Percentiles rank a stretch among this genome's conserved stretches.
These are phyloP conservation scores for Anseranas semipalmata DNA, from an alignment of 2,113 vertebrate species.

Conservation along the genomic window DNA sequence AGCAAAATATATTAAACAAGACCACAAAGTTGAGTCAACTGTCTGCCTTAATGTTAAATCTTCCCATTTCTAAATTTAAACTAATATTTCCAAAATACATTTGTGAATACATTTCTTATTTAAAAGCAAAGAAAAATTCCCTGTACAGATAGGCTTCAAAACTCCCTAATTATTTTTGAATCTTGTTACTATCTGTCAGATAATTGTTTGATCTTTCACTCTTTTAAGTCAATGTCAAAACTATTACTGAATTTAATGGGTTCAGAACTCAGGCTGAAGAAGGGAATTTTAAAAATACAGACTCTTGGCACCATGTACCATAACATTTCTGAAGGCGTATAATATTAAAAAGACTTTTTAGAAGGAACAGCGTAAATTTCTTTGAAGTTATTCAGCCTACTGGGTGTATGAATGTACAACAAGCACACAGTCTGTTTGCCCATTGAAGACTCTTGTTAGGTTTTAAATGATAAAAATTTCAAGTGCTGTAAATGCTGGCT, in stretches of 20 bases:
- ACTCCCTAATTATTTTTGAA: slow-evolving; percentile 32
- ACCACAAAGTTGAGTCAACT: neutral
- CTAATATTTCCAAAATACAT: slow-evolving; percentile 53
- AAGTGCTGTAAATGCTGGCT: neutral
- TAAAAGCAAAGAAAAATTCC: slow-evolving; percentile 41
- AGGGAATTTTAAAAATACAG: slow-evolving; percentile 62
- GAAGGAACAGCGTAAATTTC: neutral
- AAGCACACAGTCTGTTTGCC: neutral
- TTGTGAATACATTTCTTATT: slow-evolving; percentile 5
- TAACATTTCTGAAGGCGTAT: slow-evolving; percentile 44
- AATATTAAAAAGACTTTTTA: slow-evolving; percentile 42
- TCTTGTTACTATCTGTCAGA: slow-evolving; percentile 51
- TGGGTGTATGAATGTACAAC: slow-evolving; percentile 6
- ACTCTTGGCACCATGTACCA: slow-evolving; percentile 30
- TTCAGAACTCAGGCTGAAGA: slow-evolving; percentile 11
- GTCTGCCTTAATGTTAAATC: neutral
- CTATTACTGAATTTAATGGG: slow-evolving; percentile 27
- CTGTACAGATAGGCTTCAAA: slow-evolving; percentile 32
- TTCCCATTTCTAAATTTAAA: slow-evolving; percentile 26
- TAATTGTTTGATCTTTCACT: slow-evolving; percentile 58
- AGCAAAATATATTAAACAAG: neutral
- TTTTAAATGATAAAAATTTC: slow-evolving; percentile 4
- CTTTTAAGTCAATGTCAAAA: slow-evolving; percentile 53
- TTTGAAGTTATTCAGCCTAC: slow-evolving; percentile 48
- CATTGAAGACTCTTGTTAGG: neutral